Conservation (phyloP, 1,140 invertebrate genomes). For the Cydia fagiglandana region DNA sequence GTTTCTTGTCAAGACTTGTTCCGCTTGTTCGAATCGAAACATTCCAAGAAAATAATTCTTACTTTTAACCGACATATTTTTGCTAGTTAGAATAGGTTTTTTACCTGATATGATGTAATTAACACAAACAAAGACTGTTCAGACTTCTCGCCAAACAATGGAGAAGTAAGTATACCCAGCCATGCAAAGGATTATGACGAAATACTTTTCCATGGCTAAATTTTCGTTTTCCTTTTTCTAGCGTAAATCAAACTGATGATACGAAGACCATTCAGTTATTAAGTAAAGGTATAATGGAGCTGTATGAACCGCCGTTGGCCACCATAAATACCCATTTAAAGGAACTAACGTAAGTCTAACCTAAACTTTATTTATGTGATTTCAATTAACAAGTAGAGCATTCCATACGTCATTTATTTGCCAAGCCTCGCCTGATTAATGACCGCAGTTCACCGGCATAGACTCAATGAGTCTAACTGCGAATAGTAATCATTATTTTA, state of each 20-base stretch:
- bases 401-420: not conserved
- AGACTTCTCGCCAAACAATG: not conserved
- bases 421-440: not conserved
- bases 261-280: constrained; percentile 60
- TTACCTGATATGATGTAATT: not conserved
- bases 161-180: not conserved
- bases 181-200: not conserved
- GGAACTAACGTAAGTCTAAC: constrained; percentile 65
- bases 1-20: too few relatives aligned
- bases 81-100: not conserved
- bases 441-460: too few relatives aligned
- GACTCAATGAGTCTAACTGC: too few relatives aligned
- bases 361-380: not conserved
- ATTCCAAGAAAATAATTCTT: too few relatives aligned
- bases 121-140: not conserved
- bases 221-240: constrained; percentile 39
- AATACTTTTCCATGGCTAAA: not conserved
- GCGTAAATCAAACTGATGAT: constrained; percentile 45
- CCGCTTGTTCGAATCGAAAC: too few relatives aligned
- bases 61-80: too few relatives aligned
- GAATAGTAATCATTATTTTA: too few relatives aligned
- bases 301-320: constrained; percentile 67
- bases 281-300: constrained; percentile 64
- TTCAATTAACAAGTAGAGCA: not conserved
- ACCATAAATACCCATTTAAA: constrained; percentile 71